Conservation (phyloP, 2,113 vertebrate species). For the Cervus canadensis region DNA sequence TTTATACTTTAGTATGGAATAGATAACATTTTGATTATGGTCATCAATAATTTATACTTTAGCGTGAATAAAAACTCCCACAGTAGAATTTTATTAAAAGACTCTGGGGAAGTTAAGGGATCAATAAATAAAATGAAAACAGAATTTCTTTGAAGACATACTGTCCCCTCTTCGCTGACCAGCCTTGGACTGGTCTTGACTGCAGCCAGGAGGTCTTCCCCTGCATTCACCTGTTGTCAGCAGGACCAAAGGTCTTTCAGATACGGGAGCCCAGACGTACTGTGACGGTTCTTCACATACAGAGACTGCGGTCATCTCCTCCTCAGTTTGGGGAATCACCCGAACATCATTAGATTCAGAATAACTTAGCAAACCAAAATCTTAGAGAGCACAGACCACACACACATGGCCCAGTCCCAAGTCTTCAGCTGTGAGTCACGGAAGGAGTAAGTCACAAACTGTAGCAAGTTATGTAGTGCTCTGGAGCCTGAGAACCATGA, state of each 20-base stretch:
- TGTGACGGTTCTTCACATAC: not conserved
- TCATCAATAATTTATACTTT: not conserved
- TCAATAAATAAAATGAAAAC: not conserved
- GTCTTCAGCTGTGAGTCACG: not conserved
- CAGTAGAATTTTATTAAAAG: not conserved
- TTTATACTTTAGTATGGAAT: not conserved
- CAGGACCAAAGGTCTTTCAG: not conserved
- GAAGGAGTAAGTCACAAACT: not conserved
- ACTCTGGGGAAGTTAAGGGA: not conserved
- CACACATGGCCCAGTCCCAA: not conserved
- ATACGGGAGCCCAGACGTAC: not conserved
- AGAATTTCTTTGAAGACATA: not conserved
- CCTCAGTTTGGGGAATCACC: not conserved
- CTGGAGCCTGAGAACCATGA: not conserved
- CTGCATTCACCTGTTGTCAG: not conserved
- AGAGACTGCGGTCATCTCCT: not conserved
- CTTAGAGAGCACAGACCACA: not conserved
- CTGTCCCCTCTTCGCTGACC: not conserved
- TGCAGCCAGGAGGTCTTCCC: too few relatives aligned
- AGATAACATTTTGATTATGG: not conserved
- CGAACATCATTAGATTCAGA: not conserved
- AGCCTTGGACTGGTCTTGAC: not conserved
- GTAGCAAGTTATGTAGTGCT: not conserved
- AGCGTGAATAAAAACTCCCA: not conserved
- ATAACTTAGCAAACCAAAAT: not conserved